Evolutionary conservation across 2,113 vertebrate genomes (phyloP), one percentile per base, ranked within the genome.

Genomic region (Scalopus aquaticus): DNA sequence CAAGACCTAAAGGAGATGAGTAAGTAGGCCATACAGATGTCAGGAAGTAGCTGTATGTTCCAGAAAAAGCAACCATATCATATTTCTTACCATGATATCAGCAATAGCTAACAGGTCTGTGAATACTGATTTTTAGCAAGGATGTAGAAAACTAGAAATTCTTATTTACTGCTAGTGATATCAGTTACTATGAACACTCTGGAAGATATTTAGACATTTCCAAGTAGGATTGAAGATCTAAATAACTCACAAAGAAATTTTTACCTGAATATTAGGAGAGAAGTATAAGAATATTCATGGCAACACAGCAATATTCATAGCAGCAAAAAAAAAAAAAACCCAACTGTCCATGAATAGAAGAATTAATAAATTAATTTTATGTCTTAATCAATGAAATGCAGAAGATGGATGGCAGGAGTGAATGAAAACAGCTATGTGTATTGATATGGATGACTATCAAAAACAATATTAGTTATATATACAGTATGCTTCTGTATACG

Each of bases 201-300:
- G 39, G 91, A 22, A 92, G 87, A 79, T 65, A 88, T 51, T 56
- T 90, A 84, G 30, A 11, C 28, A 78, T 90, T 88, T 88, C n/a
- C 32, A 73, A 69, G 35, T 39, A 32, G 84, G 35, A 58, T 20
- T 26, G 24, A 87, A 72, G 49, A 39, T 60, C 26, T 54, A 69
- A 35, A 69, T 69, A 69, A 62, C 20, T 30, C 72, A 73, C 22
- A 84, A 82, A 54, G 9, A 72, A 46, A 62, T 24, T 32, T n/a
- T 1, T 54, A 26, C 15, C 28, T 89, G 15, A 44, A 54, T 56
- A 49, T 64, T 54, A 73, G 46, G n/a, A 73, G 37, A 72, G 46
- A 69, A 82, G 32, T 39, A 46, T 9, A 65, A 70, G 11, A 49
- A 67, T 85, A 44, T 70, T 79, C 46, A 49, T 82, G 62, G 12